These are phyloP conservation scores for Caerostris darwini DNA, from an alignment of 1,140 invertebrate species.

Conservation along the genomic window DNA sequence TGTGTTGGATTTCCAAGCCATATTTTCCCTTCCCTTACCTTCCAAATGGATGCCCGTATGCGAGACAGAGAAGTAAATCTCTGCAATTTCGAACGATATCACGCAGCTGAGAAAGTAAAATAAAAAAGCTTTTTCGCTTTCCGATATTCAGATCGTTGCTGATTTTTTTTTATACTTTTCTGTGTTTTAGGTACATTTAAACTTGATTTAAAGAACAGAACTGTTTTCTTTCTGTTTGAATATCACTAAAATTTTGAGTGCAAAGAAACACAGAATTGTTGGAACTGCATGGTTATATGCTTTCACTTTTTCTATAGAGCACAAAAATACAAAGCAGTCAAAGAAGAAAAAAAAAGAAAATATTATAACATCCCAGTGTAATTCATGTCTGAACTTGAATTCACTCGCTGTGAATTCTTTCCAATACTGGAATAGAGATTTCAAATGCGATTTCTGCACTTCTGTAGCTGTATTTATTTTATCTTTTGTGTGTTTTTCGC, in stretches of 20 bases:
- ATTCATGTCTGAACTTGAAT: not conserved
- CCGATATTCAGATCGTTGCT: not conserved
- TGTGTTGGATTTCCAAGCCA: no score
- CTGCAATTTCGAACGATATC: constrained; percentile 46
- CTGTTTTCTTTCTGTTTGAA: not conserved
- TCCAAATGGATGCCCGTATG: no score
- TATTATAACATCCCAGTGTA: not conserved
- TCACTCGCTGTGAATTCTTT: not conserved
- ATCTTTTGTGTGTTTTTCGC: not conserved
- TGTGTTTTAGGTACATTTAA: not conserved
- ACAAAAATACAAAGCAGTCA: not conserved
- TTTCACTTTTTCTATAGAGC: not conserved
- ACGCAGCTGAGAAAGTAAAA: not conserved
- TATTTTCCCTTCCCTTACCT: no score
- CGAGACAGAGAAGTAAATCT: not conserved
- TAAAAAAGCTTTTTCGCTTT: not conserved
- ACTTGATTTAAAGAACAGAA: not conserved
- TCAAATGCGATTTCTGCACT: constrained; percentile 17
- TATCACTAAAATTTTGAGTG: not conserved
- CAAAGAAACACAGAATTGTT: not conserved
- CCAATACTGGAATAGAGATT: constrained; percentile 7
- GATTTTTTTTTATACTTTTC: not conserved
- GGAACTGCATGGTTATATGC: not conserved
- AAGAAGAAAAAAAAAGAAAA: no score
- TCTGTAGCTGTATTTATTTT: not conserved